A percentile compares a stretch with the other conserved stretches of the same genome.
Conservation (phyloP, 1,140 invertebrate species). For the Globodera rostochiensis region DNA sequence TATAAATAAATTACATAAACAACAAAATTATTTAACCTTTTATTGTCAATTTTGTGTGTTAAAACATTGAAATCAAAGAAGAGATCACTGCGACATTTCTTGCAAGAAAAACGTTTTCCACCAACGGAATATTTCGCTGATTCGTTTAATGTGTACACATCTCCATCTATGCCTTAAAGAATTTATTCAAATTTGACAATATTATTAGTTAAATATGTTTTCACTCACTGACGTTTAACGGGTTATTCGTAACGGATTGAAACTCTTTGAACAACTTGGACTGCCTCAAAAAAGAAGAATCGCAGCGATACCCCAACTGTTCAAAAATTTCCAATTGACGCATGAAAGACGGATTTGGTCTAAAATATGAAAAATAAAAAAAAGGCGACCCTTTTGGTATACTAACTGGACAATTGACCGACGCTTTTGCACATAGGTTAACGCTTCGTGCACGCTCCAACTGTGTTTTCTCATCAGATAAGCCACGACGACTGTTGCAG, state of each 20-base stretch:
- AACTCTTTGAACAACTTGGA: slow-evolving; percentile 33
- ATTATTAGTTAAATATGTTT: background rate
- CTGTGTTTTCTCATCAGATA: slow-evolving; percentile 54
- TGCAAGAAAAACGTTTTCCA: slow-evolving; percentile 17
- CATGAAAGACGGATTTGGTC: slow-evolving; percentile 50
- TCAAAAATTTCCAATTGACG: slow-evolving; percentile 48
- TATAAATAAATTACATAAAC: background rate
- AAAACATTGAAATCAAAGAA: slow-evolving; percentile 20
- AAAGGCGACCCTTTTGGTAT: background rate
- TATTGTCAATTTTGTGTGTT: background rate
- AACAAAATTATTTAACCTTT: background rate
- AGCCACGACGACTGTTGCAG: slow-evolving; percentile 51
- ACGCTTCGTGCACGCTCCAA: slow-evolving; percentile 49
- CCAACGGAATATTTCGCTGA: background rate
- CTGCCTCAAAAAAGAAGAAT: slow-evolving; percentile 28
- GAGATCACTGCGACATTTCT: slow-evolving; percentile 6
- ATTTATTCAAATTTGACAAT: background rate
- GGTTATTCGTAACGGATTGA: background rate
- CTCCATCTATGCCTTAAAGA: background rate
- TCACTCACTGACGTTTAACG: background rate
- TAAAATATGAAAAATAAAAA: slow-evolving; percentile 14
- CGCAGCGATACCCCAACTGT: slow-evolving; percentile 48
- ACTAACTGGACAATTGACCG: slow-evolving; percentile 45
- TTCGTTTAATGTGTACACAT: background rate
- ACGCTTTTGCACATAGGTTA: slow-evolving; percentile 47